Percentiles rank a stretch among this genome's conserved stretches.
phyloP scores from a whole-genome alignment of 2,113 vertebrate species.

The Gopherus evgoodei region DNA sequence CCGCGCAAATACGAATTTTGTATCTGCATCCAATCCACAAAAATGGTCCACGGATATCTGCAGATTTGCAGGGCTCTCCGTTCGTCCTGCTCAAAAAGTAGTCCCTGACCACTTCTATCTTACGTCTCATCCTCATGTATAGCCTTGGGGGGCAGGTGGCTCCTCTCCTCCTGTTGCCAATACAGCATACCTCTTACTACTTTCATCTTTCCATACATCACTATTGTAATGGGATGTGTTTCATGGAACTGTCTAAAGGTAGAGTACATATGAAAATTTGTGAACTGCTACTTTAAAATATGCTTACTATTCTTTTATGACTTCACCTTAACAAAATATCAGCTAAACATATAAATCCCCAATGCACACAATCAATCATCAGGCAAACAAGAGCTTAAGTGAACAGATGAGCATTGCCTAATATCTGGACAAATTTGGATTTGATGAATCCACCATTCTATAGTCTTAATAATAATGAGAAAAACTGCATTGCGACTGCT shows the following conservation, averaged over 20 bases:
- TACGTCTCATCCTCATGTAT: not conserved
- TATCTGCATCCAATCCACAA: no score
- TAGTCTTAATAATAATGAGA: not conserved
- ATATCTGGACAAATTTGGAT: not conserved
- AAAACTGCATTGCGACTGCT: not conserved
- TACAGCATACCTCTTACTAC: not conserved
- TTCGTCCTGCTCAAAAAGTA: not conserved
- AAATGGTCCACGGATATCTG: no score
- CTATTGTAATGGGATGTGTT: not conserved
- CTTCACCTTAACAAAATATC: fast-evolving
- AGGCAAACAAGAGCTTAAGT: not conserved
- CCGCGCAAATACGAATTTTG: no score
- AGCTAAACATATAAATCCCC: not conserved
- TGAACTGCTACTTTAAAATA: not conserved
- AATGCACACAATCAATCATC: not conserved
- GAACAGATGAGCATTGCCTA: not conserved
- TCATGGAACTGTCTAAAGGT: not conserved
- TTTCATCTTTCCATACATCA: not conserved
- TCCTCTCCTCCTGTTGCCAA: not conserved
- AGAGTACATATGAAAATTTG: not conserved
- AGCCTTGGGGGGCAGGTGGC: not conserved
- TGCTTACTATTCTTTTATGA: not conserved
- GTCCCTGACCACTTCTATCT: not conserved
- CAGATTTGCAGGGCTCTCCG: no score
- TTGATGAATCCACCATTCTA: not conserved